Evolutionary conservation across 2,888 invertebrate species (phyloP), one percentile per base, ranked within the genome.

Genomic region (Coleophora flavipennella): DNA sequence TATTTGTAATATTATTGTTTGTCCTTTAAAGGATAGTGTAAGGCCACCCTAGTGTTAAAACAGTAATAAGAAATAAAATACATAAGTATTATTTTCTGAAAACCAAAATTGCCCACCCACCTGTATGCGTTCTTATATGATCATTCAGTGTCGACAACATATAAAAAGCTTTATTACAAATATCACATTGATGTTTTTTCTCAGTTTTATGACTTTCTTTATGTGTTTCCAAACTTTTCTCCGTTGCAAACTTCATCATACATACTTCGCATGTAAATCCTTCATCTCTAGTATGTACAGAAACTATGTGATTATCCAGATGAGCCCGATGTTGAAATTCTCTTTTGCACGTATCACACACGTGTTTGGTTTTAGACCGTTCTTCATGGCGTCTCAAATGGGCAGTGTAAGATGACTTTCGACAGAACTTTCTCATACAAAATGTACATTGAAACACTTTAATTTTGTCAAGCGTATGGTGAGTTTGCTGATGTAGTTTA

Each of bases 91-190:
- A n/a, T n/a, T n/a, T n/a, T n/a, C n/a, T n/a, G n/a, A n/a, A n/a
- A n/a, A n/a, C n/a, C n/a, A n/a, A n/a, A n/a, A n/a, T n/a, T n/a
- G n/a, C n/a, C n/a, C n/a, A n/a, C n/a, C 6, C 20, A 20, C 29
- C 29, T 29, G 29, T 35, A 13, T 35, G 35, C 10, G 13, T 37
- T 57, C 88, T 62, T 52, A 87, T 64, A 51, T 89, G 89, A 46
- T 89, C 89, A 26, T 81, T 87, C 31, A 89, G 55, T 0, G 89
- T 86, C 1, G 88, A 88, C 10, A 84, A 46, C 86, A 89, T 87
- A 1, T 78, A 51, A 37, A 80, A 81, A 0, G 68, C 62, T 42
- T 85, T 86, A 20, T 59, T 63, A 45, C 86, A 86, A 1, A 71
- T 45, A 0, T 65, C 64, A 48, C 89, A 89, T 8, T 79, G 69